phyloP scores from a whole-genome alignment of 2,888 invertebrate species.

The Apodemia mormo region DNA sequence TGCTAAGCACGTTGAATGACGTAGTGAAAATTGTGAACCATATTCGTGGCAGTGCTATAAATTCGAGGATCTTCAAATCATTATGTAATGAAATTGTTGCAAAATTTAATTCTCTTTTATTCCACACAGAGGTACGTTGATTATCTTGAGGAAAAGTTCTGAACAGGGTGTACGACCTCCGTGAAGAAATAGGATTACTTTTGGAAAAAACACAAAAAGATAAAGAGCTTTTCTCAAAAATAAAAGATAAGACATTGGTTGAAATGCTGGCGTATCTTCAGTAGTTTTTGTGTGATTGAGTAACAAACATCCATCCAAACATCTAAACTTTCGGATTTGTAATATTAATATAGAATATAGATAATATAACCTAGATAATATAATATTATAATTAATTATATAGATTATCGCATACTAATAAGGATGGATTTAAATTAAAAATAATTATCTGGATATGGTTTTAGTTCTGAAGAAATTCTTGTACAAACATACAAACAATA shows the following conservation, averaged over 20 bases:
- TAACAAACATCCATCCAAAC: too few species aligned
- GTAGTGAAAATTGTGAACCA: slow-evolving; percentile 40
- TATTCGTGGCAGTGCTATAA: slow-evolving; percentile 36
- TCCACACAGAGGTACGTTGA: slow-evolving; percentile 33
- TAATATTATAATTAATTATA: too few species aligned
- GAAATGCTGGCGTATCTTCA: slow-evolving; percentile 27
- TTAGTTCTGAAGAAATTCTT: too few species aligned
- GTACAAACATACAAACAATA: too few species aligned
- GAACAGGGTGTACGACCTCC: slow-evolving; percentile 33
- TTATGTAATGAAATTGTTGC: slow-evolving; percentile 31
- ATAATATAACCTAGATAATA: too few species aligned
- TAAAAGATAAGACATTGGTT: slow-evolving; percentile 29
- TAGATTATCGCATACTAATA: too few species aligned
- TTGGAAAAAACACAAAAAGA: slow-evolving; percentile 35
- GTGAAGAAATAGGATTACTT: slow-evolving; percentile 35
- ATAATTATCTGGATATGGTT: too few species aligned
- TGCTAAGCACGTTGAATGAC: slow-evolving; percentile 35
- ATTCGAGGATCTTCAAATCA: slow-evolving; percentile 33
- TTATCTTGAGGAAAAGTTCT: slow-evolving; percentile 34
- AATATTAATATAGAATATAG: too few species aligned
- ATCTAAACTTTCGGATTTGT: too few species aligned
- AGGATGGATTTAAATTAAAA: too few species aligned
- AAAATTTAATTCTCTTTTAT: slow-evolving; percentile 27
- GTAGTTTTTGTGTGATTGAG: neutral
- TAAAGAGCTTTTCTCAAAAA: slow-evolving; percentile 26